Evolutionary conservation across 2,113 vertebrate genomes (phyloP).

Genomic region (Cebus imitator): DNA sequence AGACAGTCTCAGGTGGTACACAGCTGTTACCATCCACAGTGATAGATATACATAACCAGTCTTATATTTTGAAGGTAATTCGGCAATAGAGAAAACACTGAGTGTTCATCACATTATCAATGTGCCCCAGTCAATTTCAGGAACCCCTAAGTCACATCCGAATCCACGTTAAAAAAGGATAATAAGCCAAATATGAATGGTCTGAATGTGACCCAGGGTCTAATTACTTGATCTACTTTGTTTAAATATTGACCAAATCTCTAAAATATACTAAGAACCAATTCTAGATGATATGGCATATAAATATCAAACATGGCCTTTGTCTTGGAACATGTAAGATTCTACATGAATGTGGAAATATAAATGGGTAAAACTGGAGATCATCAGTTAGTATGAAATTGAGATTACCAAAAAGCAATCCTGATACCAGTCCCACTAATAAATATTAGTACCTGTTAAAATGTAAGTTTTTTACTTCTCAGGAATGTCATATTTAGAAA

Average conservation of each 20-base stretch:
- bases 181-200: neutral
- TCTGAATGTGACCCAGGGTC: neutral
- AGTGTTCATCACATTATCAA: neutral
- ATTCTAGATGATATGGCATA: neutral
- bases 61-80: neutral
- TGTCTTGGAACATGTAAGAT: neutral
- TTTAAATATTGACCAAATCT: neutral
- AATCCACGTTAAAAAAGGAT: neutral
- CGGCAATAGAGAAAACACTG: neutral
- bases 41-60: neutral
- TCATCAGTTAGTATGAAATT: neutral
- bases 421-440: neutral
- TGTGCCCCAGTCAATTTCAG: neutral
- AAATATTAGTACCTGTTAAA: neutral
- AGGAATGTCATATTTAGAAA: neutral
- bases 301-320: neutral
- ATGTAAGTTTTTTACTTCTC: neutral
- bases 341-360: neutral
- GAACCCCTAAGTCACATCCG: neutral
- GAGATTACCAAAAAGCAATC: neutral
- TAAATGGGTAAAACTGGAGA: neutral
- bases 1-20: neutral
- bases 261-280: neutral
- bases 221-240: neutral
- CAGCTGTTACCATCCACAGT: neutral